A percentile compares a stretch with the other conserved stretches of the same genome.
Evolutionary conservation across 2,113 vertebrate species (phyloP).

Genomic region (Heptranchias perlo): DNA sequence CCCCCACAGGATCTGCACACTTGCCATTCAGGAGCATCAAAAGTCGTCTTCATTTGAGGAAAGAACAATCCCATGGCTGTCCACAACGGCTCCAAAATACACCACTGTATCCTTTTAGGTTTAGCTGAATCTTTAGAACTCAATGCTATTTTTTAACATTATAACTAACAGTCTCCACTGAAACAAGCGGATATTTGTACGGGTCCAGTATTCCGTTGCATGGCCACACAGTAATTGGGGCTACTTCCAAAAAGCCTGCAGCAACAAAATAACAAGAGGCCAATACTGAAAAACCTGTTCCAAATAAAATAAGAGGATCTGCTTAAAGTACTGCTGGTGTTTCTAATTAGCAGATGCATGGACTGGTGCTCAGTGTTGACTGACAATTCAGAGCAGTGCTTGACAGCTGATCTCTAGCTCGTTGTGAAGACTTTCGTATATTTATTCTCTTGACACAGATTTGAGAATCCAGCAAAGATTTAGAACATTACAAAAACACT

Average conservation of each 20-base stretch:
- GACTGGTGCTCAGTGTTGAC: not conserved
- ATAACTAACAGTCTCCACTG: not conserved
- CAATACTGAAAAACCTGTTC: not conserved
- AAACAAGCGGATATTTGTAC: conserved; percentile 21
- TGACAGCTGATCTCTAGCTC: not conserved
- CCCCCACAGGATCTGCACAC: not conserved
- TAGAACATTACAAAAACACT: not conserved
- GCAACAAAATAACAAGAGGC: conserved; percentile 7
- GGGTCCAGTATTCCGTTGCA: not conserved
- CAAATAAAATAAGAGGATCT: conserved; percentile 28
- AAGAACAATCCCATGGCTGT: not conserved
- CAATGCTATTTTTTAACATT: not conserved
- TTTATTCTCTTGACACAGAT: not conserved
- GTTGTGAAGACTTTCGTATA: not conserved
- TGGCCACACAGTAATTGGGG: not conserved
- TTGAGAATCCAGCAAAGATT: not conserved
- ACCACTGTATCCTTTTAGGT: not conserved
- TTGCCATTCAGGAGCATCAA: not conserved
- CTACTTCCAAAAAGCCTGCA: conserved; percentile 14
- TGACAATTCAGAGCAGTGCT: not conserved
- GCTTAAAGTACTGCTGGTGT: not conserved
- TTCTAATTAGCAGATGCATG: conserved; percentile 20
- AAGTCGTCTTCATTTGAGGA: not conserved
- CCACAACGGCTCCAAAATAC: not conserved
- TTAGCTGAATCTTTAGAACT: conserved; percentile 4